Conservation (phyloP, 2,797 vertebrate species). For the Falco columbarius region DNA sequence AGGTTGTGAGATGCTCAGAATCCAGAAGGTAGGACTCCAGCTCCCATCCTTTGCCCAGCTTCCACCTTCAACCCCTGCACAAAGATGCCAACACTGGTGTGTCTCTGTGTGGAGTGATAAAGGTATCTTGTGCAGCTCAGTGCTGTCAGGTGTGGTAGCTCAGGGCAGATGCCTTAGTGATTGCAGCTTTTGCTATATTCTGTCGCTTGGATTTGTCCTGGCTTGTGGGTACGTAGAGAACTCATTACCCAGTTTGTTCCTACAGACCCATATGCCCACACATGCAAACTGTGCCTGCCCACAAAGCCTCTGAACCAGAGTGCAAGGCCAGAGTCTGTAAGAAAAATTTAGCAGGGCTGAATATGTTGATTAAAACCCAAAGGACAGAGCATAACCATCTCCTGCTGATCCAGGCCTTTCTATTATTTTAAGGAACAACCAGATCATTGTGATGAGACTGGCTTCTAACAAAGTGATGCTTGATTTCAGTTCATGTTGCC, state of each 20-base stretch:
- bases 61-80: not conserved
- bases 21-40: not conserved
- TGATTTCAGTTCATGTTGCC: constrained; percentile 45
- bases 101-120: not conserved
- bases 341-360: not conserved
- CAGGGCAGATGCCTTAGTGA: not conserved
- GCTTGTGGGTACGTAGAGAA: not conserved
- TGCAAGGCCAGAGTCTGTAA: not conserved
- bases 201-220: not conserved
- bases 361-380: not conserved
- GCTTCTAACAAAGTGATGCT: not conserved
- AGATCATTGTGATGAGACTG: not conserved
- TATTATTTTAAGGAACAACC: not conserved
- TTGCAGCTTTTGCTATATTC: not conserved
- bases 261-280: not conserved
- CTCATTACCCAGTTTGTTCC: not conserved
- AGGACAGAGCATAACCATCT: not conserved
- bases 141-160: not conserved
- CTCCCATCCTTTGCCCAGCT: not conserved
- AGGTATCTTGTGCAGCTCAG: not conserved
- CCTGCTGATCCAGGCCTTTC: not conserved
- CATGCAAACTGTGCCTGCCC: not conserved
- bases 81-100: rapidly evolving
- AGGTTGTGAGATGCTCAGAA: not conserved
- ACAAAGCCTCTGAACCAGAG: not conserved